Percentiles rank a stretch among this genome's conserved stretches.
Conservation (phyloP, 2,113 vertebrate genomes). For the Aptenodytes patagonicus region DNA sequence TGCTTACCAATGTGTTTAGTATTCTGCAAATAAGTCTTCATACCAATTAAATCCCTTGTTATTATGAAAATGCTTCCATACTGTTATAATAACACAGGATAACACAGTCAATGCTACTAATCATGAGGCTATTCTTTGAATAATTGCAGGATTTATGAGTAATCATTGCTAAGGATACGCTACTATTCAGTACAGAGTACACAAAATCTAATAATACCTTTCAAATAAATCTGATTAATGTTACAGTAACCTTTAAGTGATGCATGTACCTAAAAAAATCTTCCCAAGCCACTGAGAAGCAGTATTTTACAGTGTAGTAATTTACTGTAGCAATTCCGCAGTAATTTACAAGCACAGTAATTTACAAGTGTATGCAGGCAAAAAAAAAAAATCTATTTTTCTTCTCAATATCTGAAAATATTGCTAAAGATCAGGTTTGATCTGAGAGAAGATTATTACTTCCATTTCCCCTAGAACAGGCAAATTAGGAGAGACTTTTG, state of each 20-base stretch:
- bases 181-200: constrained; percentile 32
- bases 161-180: constrained; percentile 32
- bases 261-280: constrained; percentile 12
- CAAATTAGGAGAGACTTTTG: background rate
- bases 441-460: background rate
- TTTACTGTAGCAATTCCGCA: background rate
- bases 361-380: background rate
- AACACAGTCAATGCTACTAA: constrained; percentile 57
- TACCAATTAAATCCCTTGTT: constrained; percentile 67
- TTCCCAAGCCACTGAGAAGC: background rate
- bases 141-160: constrained; percentile 64
- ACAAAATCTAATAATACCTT: constrained; percentile 63
- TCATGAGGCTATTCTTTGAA: constrained; percentile 58
- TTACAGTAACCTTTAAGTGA: constrained; percentile 29
- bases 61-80: constrained; percentile 64
- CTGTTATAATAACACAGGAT: constrained; percentile 66
- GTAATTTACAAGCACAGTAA: background rate
- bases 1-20: constrained; percentile 52
- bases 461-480: background rate
- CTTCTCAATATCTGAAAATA: background rate
- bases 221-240: constrained; percentile 64
- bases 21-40: constrained; percentile 67
- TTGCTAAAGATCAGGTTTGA: background rate
- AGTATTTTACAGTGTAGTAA: background rate
- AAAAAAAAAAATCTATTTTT: background rate